A percentile compares a stretch with the other conserved stretches of the same genome.
These are phyloP conservation scores for Spea hammondii DNA, from an alignment of 2,797 vertebrate species.

Conservation along the genomic window DNA sequence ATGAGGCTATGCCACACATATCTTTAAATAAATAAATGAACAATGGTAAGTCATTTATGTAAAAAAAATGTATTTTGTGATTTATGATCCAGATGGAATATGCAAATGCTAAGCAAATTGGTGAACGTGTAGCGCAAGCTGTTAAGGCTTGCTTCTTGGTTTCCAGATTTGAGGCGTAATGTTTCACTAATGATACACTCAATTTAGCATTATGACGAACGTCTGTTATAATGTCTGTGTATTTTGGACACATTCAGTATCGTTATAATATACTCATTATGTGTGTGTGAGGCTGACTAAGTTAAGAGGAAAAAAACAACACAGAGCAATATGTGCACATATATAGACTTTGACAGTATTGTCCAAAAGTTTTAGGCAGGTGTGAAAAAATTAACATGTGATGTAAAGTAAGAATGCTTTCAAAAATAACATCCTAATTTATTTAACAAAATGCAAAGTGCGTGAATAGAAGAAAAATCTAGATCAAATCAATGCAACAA, in stretches of 20 bases:
- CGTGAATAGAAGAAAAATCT: no score
- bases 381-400: no score
- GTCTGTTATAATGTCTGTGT: conserved; percentile 40
- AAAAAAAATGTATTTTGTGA: conserved; percentile 68
- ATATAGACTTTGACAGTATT: no score
- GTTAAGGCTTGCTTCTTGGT: conserved; percentile 68
- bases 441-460: no score
- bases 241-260: conserved; percentile 17
- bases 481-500: no score
- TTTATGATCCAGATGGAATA: conserved; percentile 67
- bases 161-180: conserved; percentile 57
- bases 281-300: not conserved
- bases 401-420: no score
- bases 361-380: no score
- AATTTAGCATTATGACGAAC: conserved; percentile 40
- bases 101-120: conserved; percentile 69
- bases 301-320: no score
- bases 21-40: conserved; percentile 68
- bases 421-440: no score
- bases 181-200: conserved; percentile 60
- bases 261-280: conserved; percentile 39
- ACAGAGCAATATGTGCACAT: no score
- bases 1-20: not conserved
- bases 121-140: conserved; percentile 71
- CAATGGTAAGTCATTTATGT: conserved; percentile 66